A percentile compares a stretch with the other conserved stretches of the same genome.
phyloP scores from a whole-genome alignment of 2,113 vertebrate species.

The Bettongia penicillata region DNA sequence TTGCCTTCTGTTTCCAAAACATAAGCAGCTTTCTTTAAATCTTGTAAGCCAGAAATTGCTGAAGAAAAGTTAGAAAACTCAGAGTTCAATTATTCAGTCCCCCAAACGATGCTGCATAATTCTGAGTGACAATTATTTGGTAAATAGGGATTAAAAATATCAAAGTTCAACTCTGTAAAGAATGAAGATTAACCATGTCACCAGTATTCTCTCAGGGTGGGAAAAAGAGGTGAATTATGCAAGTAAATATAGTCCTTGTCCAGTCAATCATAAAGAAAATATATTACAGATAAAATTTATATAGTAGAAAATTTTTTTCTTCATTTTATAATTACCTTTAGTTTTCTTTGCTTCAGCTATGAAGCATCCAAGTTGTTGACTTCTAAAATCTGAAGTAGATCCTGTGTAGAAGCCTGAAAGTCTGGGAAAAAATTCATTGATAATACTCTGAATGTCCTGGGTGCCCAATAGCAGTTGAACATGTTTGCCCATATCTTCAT shows the following conservation, averaged over 20 bases:
- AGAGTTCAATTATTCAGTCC: slow-evolving; percentile 51
- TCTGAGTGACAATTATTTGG: neutral
- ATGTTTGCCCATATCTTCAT: slow-evolving; percentile 76
- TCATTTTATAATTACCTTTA: slow-evolving; percentile 83
- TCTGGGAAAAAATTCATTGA: slow-evolving; percentile 92
- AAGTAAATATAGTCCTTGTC: slow-evolving; percentile 42
- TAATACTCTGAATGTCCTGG: slow-evolving; percentile 90
- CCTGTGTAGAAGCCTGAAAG: slow-evolving; percentile 88
- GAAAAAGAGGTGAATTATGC: slow-evolving; percentile 41
- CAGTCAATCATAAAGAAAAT: slow-evolving; percentile 54
- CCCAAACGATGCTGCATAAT: slow-evolving; percentile 45
- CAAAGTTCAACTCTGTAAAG: neutral
- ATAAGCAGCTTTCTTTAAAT: slow-evolving; percentile 26
- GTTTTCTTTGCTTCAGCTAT: slow-evolving; percentile 86
- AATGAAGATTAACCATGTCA: neutral
- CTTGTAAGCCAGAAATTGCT: slow-evolving; percentile 56
- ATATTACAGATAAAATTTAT: slow-evolving; percentile 73
- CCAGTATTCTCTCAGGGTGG: neutral
- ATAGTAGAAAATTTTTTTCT: slow-evolving; percentile 72
- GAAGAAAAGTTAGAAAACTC: slow-evolving; percentile 45
- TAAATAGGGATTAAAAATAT: neutral
- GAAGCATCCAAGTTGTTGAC: slow-evolving; percentile 88
- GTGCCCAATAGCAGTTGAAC: slow-evolving; percentile 86
- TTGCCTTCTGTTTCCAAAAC: slow-evolving; percentile 34
- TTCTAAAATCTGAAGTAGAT: slow-evolving; percentile 88